These are phyloP conservation scores for Harpagifer antarcticus DNA, from an alignment of 2,797 vertebrate genomes.

Conservation along the genomic window DNA sequence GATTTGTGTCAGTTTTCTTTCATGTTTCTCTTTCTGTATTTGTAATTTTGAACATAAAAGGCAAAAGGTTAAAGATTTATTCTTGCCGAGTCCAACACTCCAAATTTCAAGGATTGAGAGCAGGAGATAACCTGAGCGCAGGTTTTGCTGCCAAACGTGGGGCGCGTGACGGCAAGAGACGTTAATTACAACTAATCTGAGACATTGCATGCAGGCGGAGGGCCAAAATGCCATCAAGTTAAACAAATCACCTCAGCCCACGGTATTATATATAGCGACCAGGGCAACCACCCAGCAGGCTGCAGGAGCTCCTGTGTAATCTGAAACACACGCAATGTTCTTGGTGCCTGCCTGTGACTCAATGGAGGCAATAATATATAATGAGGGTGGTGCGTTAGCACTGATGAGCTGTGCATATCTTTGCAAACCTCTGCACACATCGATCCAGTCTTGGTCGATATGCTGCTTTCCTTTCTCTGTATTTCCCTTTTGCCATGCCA, in stretches of 20 bases:
- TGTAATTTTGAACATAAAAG: background rate
- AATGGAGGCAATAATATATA: slow-evolving; percentile 3
- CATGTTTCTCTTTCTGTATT: slow-evolving; percentile 2
- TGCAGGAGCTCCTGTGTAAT: slow-evolving; percentile 18
- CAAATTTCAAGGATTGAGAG: slow-evolving; percentile 12
- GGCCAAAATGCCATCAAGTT: background rate
- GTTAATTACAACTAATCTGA: slow-evolving; percentile 71
- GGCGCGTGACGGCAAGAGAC: slow-evolving; percentile 46
- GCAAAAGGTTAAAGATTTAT: background rate
- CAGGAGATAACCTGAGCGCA: slow-evolving; percentile 22
- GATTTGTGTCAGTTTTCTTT: slow-evolving; percentile 22
- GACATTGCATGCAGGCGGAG: slow-evolving; percentile 24
- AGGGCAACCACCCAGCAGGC: slow-evolving; percentile 3
- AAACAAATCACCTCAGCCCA: background rate
- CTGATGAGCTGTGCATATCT: slow-evolving; percentile 5
- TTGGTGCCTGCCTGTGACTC: background rate
- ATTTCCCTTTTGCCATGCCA: background rate
- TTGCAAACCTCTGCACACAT: background rate
- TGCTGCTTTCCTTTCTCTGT: slow-evolving; percentile 9
- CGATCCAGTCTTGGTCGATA: background rate
- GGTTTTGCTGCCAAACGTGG: slow-evolving; percentile 34
- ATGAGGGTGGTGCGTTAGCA: slow-evolving; percentile 15
- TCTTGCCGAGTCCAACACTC: background rate
- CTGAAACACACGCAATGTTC: background rate
- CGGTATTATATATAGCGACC: slow-evolving; percentile 24